Evolutionary conservation across 2,797 vertebrate genomes (phyloP), one percentile per base, ranked within the genome.

Genomic region (Esox lucius): DNA sequence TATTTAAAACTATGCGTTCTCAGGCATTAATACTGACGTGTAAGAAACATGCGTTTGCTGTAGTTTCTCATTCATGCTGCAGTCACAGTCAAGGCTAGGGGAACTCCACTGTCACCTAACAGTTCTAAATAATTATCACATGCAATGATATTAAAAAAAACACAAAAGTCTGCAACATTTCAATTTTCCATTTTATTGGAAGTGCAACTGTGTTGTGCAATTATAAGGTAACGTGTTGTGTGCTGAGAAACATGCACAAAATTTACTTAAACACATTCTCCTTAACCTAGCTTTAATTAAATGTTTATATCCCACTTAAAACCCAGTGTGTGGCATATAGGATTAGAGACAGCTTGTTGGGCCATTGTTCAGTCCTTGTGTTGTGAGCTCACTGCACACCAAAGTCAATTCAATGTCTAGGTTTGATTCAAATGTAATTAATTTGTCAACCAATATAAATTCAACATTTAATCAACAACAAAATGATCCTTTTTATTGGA

Each of bases 181-280:
- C 31, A 69, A 87, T 84, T 86, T 79, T 80, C 53, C 65, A 85
- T 94, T 93, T 98, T 97, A 96, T 98, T 98, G 94, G 95, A 97
- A 96, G 96, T 96, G 96, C 95, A 96, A 96, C 95, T 95, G 94
- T 97, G 95, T 96, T 96, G 97, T 97, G 97, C 96, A 97, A 93
- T 88, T 95, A 87, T 94, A 95, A 94, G 91, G 94, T 96, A 96
- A 97, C 95, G 96, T 94, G 91, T 93, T 88, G 88, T 91, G 87
- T 89, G 93, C 81, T 83, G 92, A 94, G 94, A 94, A 97, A 95
- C 97, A 97, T 98, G 97, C 96, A 96, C 93, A 92, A 93, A 94
- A 31, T 67, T 31, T 17, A 31, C 31, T 95, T 91, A 90, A 93
- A 94, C 88, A 90, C 92, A 89, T 92, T 91, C 90, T 86, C 86